Evolutionary conservation across 2,113 vertebrate genomes (phyloP).

Genomic region (Tyrannus savana): DNA sequence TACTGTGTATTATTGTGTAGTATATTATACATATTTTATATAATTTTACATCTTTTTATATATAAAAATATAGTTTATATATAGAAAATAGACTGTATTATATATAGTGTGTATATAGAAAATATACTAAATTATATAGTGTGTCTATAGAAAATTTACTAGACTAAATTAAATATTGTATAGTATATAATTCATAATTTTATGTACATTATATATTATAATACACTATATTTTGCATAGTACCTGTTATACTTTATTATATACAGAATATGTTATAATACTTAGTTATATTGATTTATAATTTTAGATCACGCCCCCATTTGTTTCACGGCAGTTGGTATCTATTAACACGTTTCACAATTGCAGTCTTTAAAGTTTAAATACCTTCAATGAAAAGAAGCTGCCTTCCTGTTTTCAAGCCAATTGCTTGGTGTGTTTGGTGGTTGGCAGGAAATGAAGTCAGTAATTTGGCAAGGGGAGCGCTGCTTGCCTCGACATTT

Average conservation of each 20-base stretch:
- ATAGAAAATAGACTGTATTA: too few relatives aligned
- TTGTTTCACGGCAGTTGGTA: too few relatives aligned
- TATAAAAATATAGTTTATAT: too few relatives aligned
- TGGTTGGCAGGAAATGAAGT: background rate
- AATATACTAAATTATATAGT: too few relatives aligned
- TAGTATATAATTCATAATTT: background rate
- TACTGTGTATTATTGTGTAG: too few relatives aligned
- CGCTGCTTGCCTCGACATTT: fast-evolving
- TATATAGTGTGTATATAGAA: too few relatives aligned
- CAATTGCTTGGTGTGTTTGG: fast-evolving
- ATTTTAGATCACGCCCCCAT: fast-evolving
- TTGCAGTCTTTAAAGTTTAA: background rate
- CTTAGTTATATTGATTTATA: background rate
- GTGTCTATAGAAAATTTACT: too few relatives aligned
- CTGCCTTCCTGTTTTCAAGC: background rate
- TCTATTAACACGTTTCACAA: fast-evolving
- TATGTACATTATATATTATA: background rate
- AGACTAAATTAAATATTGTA: background rate
- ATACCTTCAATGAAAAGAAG: background rate
- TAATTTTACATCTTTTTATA: too few relatives aligned
- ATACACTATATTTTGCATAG: background rate
- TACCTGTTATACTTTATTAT: background rate
- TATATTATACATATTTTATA: too few relatives aligned
- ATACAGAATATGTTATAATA: background rate
- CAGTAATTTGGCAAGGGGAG: background rate